Evolutionary conservation across 1,140 invertebrate genomes (phyloP).

Genomic region (Drosophila prosaltans): DNA sequence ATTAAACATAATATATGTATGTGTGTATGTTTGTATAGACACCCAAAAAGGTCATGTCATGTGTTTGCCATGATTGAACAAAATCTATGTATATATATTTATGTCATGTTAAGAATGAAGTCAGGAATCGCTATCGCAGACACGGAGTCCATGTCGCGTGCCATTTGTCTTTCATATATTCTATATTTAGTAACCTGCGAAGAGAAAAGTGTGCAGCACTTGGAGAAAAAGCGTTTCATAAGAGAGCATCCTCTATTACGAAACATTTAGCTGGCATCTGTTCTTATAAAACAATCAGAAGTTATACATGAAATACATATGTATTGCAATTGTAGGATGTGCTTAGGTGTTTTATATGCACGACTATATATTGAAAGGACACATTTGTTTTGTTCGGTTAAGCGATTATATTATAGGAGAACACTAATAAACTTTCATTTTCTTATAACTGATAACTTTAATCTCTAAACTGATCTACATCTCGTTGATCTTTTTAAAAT

Average conservation of each 20-base stretch:
- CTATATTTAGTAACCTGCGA: neutral
- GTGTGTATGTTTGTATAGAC: constrained; percentile 20
- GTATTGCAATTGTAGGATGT: too few species aligned
- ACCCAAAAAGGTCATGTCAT: constrained; percentile 23
- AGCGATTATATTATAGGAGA: too few species aligned
- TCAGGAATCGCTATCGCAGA: neutral
- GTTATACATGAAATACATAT: too few species aligned
- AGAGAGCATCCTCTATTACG: neutral
- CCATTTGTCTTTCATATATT: constrained; percentile 14
- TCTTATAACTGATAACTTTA: too few species aligned
- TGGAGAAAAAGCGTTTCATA: neutral
- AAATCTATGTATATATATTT: neutral
- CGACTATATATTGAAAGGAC: too few species aligned
- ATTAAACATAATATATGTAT: neutral
- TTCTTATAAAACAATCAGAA: too few species aligned
- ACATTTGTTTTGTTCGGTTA: too few species aligned
- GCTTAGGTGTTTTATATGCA: too few species aligned
- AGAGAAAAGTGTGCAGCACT: neutral
- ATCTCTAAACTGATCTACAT: too few species aligned
- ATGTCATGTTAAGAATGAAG: constrained; percentile 17
- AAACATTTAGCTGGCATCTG: too few species aligned
- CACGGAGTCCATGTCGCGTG: constrained; percentile 12
- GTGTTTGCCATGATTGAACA: constrained; percentile 21
- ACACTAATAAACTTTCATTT: too few species aligned
- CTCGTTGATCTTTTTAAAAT: too few species aligned